Percentiles rank a stretch among this genome's conserved stretches.
These are phyloP conservation scores for Yoshiicerus persimilis DNA, from an alignment of 1,140 invertebrate species.

Conservation along the genomic window DNA sequence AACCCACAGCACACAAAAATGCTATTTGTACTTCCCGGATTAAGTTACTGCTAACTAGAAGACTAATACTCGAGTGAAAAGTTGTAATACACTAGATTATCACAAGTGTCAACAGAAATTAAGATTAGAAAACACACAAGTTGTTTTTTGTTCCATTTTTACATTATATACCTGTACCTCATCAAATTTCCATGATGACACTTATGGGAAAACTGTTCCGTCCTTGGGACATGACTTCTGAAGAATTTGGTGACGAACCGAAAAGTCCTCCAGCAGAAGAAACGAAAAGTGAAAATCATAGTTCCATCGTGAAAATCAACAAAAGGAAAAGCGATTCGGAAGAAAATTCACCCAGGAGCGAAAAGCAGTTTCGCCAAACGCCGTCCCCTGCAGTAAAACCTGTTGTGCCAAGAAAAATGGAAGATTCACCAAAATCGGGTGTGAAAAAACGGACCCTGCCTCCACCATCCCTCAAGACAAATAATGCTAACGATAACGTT, in stretches of 20 bases:
- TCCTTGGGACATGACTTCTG: slow-evolving; percentile 46
- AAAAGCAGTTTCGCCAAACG: neutral
- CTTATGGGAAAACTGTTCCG: slow-evolving; percentile 48
- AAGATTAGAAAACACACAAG: neutral
- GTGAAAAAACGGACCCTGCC: neutral
- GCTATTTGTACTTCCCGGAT: neutral
- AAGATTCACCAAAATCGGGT: neutral
- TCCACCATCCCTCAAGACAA: neutral
- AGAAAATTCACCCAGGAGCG: neutral
- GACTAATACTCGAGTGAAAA: neutral
- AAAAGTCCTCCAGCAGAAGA: neutral
- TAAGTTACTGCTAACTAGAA: neutral
- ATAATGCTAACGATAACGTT: neutral
- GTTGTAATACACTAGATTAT: neutral
- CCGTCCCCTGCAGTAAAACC: neutral
- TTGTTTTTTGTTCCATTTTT: neutral
- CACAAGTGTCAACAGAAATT: neutral
- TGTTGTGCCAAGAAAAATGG: neutral
- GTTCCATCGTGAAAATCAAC: neutral
- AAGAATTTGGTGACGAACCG: neutral
- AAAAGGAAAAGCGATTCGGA: neutral
- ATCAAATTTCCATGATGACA: slow-evolving; percentile 44
- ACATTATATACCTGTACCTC: neutral
- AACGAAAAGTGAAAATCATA: neutral
- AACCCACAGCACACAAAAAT: neutral